Percentiles rank a stretch among this genome's conserved stretches.
These are phyloP conservation scores for Dinoponera quadriceps DNA, from an alignment of 1,140 invertebrate genomes.

Conservation along the genomic window DNA sequence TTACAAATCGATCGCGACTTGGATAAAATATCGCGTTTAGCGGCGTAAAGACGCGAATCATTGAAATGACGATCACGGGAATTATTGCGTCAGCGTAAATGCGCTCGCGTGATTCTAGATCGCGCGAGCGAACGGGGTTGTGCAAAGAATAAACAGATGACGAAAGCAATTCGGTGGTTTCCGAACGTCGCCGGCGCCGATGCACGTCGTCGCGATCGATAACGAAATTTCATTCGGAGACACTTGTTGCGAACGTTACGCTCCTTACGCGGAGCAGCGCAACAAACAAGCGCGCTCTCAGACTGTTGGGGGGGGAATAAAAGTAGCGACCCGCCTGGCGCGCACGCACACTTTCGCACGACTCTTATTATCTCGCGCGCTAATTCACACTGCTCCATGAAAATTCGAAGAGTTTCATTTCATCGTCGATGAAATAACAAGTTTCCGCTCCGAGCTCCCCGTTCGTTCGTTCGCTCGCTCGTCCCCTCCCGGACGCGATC, in stretches of 20 bases:
- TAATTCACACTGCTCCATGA: background rate
- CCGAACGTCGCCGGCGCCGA: too few relatives aligned
- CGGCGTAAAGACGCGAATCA: slow-evolving; percentile 45
- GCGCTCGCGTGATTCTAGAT: background rate
- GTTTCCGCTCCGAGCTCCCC: background rate
- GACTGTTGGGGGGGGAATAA: too few relatives aligned
- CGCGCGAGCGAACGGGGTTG: background rate
- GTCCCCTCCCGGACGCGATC: slow-evolving; percentile 16
- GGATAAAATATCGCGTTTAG: slow-evolving; percentile 39
- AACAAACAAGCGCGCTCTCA: too few relatives aligned
- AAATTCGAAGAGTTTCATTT: slow-evolving; percentile 4
- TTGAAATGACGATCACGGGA: slow-evolving; percentile 54
- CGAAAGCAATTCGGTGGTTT: too few relatives aligned
- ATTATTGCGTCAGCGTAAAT: slow-evolving; percentile 41
- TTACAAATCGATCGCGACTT: slow-evolving; percentile 52
- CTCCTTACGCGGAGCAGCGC: too few relatives aligned
- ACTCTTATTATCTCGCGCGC: background rate
- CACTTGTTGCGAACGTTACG: too few relatives aligned
- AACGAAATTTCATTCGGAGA: too few relatives aligned
- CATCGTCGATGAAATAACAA: slow-evolving; percentile 13
- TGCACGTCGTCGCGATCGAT: too few relatives aligned
- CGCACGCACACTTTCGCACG: too few relatives aligned
- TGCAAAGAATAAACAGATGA: too few relatives aligned
- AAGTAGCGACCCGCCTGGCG: too few relatives aligned
- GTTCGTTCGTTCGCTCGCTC: too few relatives aligned